Base-by-base conservation (phyloP, 2,113 vertebrate species). In the Ancistrus triradiatus region DNA sequence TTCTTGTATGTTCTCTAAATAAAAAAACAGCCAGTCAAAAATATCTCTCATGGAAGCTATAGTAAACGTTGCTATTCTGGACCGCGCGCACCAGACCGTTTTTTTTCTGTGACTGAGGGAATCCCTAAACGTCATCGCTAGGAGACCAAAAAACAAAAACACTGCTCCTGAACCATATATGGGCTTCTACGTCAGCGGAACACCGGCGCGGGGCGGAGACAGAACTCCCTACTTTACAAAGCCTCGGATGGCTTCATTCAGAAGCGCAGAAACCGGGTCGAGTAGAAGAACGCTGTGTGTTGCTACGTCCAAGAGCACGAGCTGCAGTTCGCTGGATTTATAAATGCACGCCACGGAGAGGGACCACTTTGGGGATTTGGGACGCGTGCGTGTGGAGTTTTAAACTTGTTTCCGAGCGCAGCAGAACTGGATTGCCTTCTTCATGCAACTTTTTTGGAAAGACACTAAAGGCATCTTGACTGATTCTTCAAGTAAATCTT, bases 131-230 rank as follows among this genome's bases (percentile, higher is more conserved):
- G 91, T 91, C 90, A 92, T 91, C 90, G 92, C 94, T 93, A 92
- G 92, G 95, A 93, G 89, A 95, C 94, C 91, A 92, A 95, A 96
- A 46, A 95, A 96, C 93, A 95, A 87, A 97, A 90, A 92, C 95
- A 72, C 81, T 51, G 72, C 61, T 81, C 80, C 83, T 87, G 84
- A 79, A 65, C 90, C 91, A 87, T 91, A 92, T 95, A 92, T 98
- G 95, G 94, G 80, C 93, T 93, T 82, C 86, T 96, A 94, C 95
- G 95, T 98, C 95, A 97, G 89, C 94, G 95, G 93, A 97, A 92
- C 92, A 90, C 87, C 87, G 38, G 56, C 21, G 84, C 78, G 81
- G 48, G 91, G 90, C 84, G 90, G 90, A 73, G 85, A 74, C 62
- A 75, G 76, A 74, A 59, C 73, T 80, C 52, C 75, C 80, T 82